Percentiles rank a stretch among this genome's conserved stretches.
These are phyloP conservation scores for Pseudomugil tenellus DNA, from an alignment of 2,797 vertebrate species.

Conservation along the genomic window DNA sequence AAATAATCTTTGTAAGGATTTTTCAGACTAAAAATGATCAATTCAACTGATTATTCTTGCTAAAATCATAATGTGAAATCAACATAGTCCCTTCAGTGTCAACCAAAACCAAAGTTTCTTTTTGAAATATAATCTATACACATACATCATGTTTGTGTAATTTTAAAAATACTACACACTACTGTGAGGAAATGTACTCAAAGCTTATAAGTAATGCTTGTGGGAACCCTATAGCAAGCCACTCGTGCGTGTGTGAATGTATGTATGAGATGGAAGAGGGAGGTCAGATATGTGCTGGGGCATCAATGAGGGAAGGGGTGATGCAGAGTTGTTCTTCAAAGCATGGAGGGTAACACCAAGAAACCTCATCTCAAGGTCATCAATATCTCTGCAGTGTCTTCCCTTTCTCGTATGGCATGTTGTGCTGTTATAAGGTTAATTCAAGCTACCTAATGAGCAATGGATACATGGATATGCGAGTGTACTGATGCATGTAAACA, in stretches of 20 bases:
- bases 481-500: constrained; percentile 12
- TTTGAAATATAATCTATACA: constrained; percentile 49
- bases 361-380: constrained; percentile 64
- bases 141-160: constrained; percentile 9
- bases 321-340: constrained; percentile 48
- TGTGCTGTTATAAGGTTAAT: constrained; percentile 62
- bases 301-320: constrained; percentile 30
- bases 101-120: constrained; percentile 30
- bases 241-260: constrained; percentile 4
- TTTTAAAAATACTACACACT: neutral
- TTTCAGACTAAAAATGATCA: constrained; percentile 10
- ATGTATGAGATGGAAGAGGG: neutral
- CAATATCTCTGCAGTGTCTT: constrained; percentile 29
- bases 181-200: neutral
- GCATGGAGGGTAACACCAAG: constrained; percentile 12
- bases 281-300: constrained; percentile 15
- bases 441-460: constrained; percentile 49
- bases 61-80: constrained; percentile 43
- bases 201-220: constrained; percentile 16
- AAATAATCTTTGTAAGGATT: constrained; percentile 13
- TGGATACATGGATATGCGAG: constrained; percentile 22
- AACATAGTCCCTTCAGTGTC: constrained; percentile 22
- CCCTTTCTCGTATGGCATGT: constrained; percentile 39
- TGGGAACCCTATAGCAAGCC: neutral
- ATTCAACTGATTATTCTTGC: constrained; percentile 20